Conservation (phyloP, 1,140 invertebrate species). For the Phymorhynchus buccinoides region DNA sequence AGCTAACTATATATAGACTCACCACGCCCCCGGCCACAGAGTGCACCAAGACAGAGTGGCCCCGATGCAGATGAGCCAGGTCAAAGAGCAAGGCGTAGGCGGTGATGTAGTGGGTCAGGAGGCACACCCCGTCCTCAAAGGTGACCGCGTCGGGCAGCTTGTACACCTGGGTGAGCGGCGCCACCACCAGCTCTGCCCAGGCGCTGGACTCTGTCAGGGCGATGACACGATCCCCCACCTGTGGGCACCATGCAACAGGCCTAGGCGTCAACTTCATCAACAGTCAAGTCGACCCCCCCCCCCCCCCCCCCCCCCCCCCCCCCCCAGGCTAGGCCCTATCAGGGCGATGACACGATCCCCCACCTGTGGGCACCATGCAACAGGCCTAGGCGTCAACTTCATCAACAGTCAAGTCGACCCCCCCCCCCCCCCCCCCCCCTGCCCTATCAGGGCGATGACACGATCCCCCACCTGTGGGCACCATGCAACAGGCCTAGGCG, state of each 20-base stretch:
- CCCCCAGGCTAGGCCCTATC: conserved; percentile 84
- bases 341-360: conserved; percentile 89
- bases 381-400: no score
- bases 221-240: conserved; percentile 88
- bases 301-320: no score
- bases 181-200: conserved; percentile 88
- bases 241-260: no score
- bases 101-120: conserved; percentile 89
- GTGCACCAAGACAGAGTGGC: conserved; percentile 87
- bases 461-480: conserved; percentile 87
- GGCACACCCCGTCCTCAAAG: conserved; percentile 85
- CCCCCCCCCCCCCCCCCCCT: no score
- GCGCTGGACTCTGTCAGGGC: conserved; percentile 87
- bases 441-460: conserved; percentile 88
- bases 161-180: conserved; percentile 85
- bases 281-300: no score
- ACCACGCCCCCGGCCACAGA: conserved; percentile 91
- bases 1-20: no score
- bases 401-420: no score
- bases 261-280: no score
- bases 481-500: no score
- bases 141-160: conserved; percentile 84
- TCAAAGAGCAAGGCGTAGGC: conserved; percentile 90
- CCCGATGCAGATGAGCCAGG: conserved; percentile 82
- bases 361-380: no score